Evolutionary conservation across 2,797 vertebrate species (phyloP).

Genomic region (Picus viridis): DNA sequence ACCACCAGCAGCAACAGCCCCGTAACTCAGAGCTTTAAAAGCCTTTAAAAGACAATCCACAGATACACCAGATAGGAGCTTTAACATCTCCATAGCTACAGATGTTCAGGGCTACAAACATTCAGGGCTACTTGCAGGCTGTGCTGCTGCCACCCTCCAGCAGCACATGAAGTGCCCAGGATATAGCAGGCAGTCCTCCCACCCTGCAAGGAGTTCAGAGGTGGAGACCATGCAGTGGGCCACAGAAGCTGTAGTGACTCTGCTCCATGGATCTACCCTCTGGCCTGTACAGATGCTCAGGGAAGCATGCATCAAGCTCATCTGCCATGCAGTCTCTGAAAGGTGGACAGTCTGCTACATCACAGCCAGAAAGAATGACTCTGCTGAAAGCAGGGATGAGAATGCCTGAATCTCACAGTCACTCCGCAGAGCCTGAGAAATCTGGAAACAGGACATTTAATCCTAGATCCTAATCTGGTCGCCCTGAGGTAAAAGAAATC

Average conservation of each 20-base stretch:
- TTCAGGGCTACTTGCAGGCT: neutral
- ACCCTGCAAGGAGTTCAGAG: neutral
- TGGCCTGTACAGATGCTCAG: neutral
- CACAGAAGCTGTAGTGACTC: neutral
- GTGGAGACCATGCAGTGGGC: no score
- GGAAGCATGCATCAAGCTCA: neutral
- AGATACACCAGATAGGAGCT: neutral
- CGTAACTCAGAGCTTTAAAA: neutral
- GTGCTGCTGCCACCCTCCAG: no score
- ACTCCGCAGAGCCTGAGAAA: neutral
- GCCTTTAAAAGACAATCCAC: neutral
- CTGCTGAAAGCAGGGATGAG: neutral
- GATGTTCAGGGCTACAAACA: rapidly evolving
- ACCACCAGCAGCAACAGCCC: neutral
- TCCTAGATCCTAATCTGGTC: neutral
- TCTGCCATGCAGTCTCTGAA: rapidly evolving
- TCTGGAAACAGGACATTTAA: neutral
- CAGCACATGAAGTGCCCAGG: neutral
- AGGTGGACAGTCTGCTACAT: neutral
- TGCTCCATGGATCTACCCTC: neutral
- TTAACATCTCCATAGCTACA: neutral
- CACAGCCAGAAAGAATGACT: neutral
- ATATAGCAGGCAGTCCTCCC: neutral
- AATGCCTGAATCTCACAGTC: neutral
- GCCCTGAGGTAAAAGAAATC: neutral